A percentile compares a stretch with the other conserved stretches of the same genome.
phyloP scores from a whole-genome alignment of 2,797 vertebrate species.

The Paedocypris micromegethes region DNA sequence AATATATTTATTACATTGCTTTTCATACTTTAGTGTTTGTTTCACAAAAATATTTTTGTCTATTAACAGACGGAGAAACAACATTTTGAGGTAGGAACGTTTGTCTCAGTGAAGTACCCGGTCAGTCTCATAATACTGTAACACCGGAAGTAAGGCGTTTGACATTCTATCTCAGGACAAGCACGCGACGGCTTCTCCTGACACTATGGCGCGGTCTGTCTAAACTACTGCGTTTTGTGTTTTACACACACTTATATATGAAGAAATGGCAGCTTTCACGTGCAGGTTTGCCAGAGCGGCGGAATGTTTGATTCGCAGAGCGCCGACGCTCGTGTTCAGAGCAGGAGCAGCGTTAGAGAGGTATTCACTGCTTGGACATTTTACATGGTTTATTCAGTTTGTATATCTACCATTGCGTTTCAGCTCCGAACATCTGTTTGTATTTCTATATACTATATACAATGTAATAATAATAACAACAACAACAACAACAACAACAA shows the following conservation, averaged over 20 bases:
- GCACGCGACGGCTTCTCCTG: slow-evolving; percentile 47
- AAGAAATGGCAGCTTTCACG: slow-evolving; percentile 58
- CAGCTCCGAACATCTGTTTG: no score
- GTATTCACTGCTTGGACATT: slow-evolving; percentile 41
- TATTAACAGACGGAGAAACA: slow-evolving; percentile 7
- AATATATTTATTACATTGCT: no score
- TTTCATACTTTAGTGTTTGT: no score
- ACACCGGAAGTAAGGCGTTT: slow-evolving; percentile 63
- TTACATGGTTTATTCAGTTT: no score
- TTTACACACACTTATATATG: background rate
- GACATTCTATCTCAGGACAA: slow-evolving; percentile 60
- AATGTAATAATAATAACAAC: no score
- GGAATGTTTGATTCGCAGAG: slow-evolving; percentile 50
- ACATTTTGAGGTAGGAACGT: slow-evolving; percentile 30
- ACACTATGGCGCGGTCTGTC: background rate
- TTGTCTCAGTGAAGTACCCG: slow-evolving; percentile 29
- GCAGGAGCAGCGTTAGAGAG: slow-evolving; percentile 50
- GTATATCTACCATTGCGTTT: no score
- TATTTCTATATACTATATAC: no score
- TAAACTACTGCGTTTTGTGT: background rate
- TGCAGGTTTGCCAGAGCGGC: slow-evolving; percentile 54
- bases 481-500: no score
- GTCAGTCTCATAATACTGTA: background rate
- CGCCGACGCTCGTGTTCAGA: slow-evolving; percentile 43
- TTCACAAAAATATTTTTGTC: no score